Base-by-base conservation (phyloP, 30 jellyfish, hydroid and myxozoan species). In the Pelagia noctiluca region DNA sequence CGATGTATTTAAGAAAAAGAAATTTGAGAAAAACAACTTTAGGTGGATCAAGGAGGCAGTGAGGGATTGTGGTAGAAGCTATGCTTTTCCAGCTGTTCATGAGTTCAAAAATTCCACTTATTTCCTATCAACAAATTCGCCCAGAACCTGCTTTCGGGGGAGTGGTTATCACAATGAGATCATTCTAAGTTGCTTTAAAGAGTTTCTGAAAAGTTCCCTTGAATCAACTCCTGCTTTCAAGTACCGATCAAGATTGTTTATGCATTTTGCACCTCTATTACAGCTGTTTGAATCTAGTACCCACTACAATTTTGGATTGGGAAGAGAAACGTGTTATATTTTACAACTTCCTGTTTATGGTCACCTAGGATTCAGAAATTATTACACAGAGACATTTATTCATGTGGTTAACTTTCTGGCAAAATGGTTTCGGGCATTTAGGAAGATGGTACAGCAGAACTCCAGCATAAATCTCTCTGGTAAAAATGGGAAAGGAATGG, bases 351-450 rank as follows among this genome's bases (percentile, higher is more conserved):
- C 77, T 2, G 77, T 64, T 64, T 64, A 2, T 64, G 77, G 52
- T 64, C 77, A 64, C 25, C 50, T 64, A 23, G 77, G 77, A 30
- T 64, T 64, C 50, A 64, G 77, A 64, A 64, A 64, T 64, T 64
- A 64, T 64, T 64, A 64, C 77, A 64, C 77, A 64, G 77, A 64
- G 77, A 64, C 77, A 64, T 64, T 64, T 64, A 30, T 64, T 64
- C 77, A 64, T 64, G 77, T 64, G 18, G 77, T 64, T 25, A 64
- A 64, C 77, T 64, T 64, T 64, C 77, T 64, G 77, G 77, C 30
- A 23, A 25, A 64, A 24, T 64, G 77, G 77, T 52, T 24, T 25
- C 77, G 28, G 19, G 77, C 77, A 64, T 64, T 64, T 64, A 64
- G 77, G 77, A 64, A 64, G 77, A 64, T 64, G 77, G 52, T 64